A percentile compares a stretch with the other conserved stretches of the same genome.
Conservation (phyloP, 2,113 vertebrate genomes). For the Myotis davidii region DNA sequence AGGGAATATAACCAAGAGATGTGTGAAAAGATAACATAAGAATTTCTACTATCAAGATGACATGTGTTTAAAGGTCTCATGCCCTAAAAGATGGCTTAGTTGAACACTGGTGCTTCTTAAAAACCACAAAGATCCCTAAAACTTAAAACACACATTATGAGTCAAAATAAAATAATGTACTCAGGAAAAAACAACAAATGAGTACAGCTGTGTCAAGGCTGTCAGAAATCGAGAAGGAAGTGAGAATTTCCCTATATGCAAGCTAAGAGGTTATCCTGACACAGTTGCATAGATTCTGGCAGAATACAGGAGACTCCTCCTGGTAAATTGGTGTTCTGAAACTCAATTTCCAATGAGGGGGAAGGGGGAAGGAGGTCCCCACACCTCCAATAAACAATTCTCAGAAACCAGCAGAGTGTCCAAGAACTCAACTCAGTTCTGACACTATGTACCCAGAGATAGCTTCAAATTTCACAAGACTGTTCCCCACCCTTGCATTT, state of each 20-base stretch:
- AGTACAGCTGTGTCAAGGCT: background rate
- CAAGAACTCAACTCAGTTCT: background rate
- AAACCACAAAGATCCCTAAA: slow-evolving; percentile 2
- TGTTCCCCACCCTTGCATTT: background rate
- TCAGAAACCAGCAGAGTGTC: background rate
- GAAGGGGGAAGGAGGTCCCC: too few relatives aligned
- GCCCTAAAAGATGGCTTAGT: background rate
- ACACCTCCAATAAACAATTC: background rate
- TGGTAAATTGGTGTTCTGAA: background rate
- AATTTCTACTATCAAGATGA: background rate
- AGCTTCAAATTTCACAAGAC: background rate
- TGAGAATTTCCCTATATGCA: background rate
- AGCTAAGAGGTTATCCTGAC: background rate
- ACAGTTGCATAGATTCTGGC: background rate
- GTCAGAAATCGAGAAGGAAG: background rate
- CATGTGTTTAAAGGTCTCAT: background rate
- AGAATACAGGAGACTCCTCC: background rate
- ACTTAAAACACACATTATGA: background rate
- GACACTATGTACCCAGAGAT: background rate
- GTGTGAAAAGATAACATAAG: background rate
- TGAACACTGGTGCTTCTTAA: background rate
- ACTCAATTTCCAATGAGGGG: background rate
- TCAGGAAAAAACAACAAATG: background rate
- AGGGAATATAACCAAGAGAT: background rate
- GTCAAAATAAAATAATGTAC: background rate